Evolutionary conservation across 1,140 invertebrate genomes (phyloP), one percentile per base, ranked within the genome.

Genomic region (Berghia stephanieae): DNA sequence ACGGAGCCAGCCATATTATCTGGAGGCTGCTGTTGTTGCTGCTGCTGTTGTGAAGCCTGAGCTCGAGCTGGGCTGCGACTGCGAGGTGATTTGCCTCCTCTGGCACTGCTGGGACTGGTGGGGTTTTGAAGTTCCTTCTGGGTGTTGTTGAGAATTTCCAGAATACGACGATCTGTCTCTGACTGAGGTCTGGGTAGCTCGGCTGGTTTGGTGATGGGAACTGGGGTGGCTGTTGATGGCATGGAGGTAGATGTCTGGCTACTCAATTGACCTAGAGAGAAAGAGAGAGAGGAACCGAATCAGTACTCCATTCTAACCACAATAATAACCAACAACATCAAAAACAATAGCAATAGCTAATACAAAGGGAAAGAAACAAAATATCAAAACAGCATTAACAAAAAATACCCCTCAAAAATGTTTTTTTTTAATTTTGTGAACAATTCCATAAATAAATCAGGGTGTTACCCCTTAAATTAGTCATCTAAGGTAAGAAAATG

Each of bases 161-260:
- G 79, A 40, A 86, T 86, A 34, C 85, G 72, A 70, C 84, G 78
- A 31, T 86, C 85, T 16, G 85, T 86, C 72, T 86, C 85, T 31
- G 85, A 86, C 75, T 86, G 85, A 0, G 84, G 84, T 63, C 81
- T 84, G 43, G 83, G 81, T 21, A 85, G 78, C 34, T 83, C 83
- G 27, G 81, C 78, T 55, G 79, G 75, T 43, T 80, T 80, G 36
- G 75, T 21, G 0, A 66, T 49, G 67, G 68, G 36, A 63, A 72
- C 18, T 36, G 43, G 10, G 78, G 69, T 31, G 69, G 63, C 63
- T 52, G 36, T 66, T 43, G 46, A 42, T 46, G 63, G 24, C 34
- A 43, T 46, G 10, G 36, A 16, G 24, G 63, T 27, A 49, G 69
- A 71, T 46, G 74, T 44, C 40, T 67, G 69, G 36, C 43, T 55